A percentile compares a stretch with the other conserved stretches of the same genome.
phyloP scores from a whole-genome alignment of 2,797 vertebrate genomes.

The Sciurus carolinensis region DNA sequence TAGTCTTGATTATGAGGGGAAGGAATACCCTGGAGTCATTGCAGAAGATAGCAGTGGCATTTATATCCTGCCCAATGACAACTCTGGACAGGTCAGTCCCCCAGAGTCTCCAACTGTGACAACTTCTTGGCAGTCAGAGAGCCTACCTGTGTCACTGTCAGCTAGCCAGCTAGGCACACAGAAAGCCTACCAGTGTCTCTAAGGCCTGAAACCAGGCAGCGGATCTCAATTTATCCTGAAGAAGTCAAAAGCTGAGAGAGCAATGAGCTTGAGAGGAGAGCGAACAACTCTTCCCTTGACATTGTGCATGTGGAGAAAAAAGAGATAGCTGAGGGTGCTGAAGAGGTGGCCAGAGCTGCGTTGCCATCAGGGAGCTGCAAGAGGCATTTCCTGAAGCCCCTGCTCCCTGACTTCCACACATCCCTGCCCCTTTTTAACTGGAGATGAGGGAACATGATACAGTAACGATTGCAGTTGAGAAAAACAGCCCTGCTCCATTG shows the following conservation, averaged over 20 bases:
- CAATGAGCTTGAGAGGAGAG: conserved; percentile 96
- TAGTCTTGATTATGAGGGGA: conserved; percentile 91
- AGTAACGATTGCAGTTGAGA: conserved; percentile 80
- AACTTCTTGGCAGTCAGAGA: conserved; percentile 94
- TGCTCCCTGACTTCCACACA: conserved; percentile 70
- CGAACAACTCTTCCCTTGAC: conserved; percentile 99
- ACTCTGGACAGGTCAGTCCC: conserved; percentile 94
- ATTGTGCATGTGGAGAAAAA: conserved; percentile 98
- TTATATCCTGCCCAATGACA: conserved; percentile 97
- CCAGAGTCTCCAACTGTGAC: conserved; percentile 94
- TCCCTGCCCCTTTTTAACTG: conserved; percentile 84
- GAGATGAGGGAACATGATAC: conserved; percentile 62
- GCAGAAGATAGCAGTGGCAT: conserved; percentile 99
- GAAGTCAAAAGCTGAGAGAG: conserved; percentile 97
- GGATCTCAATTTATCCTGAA: conserved; percentile 96
- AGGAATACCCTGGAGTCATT: conserved; percentile 91
- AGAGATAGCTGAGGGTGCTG: conserved; percentile 91
- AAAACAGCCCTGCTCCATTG: conserved; percentile 78
- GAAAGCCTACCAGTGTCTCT: conserved; percentile 96
- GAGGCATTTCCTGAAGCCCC: conserved; percentile 85
- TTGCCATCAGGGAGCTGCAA: conserved; percentile 70
- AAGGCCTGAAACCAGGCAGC: conserved; percentile 97
- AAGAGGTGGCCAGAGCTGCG: conserved; percentile 83
- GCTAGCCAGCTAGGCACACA: conserved; percentile 92
- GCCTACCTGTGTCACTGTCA: conserved; percentile 89